Evolutionary conservation across 2,888 invertebrate genomes (phyloP), one percentile per base, ranked within the genome.

Genomic region (Drosophila paranaensis): DNA sequence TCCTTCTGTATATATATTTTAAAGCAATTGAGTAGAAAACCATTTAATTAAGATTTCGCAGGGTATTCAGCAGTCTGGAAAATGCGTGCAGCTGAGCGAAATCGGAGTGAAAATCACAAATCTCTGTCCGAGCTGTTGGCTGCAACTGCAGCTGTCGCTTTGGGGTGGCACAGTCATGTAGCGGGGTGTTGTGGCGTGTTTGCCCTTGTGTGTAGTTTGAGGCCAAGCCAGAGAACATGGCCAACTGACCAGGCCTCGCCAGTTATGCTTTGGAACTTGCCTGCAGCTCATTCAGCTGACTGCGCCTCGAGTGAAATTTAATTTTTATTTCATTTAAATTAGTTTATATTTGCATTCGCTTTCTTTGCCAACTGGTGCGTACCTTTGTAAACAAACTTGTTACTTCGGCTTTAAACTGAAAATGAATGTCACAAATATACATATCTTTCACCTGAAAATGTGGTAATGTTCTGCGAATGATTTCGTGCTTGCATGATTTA

Each of bases 251-350:
- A 37, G 30, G 60, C 48, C 20, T 13, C 20, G 51, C 53, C 39
- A 10, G n/a, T 63, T 40, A 55, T 67, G 65, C 70, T 65, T 63
- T 35, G 56, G 56, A 40, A 58, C 64, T 77, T 63, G 66, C 56
- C 54, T 66, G 58, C 72, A 60, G 55, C 57, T 68, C 53, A 50
- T 68, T 43, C 63, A 51, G 51, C 70, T 51, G 64, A 55, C 25
- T 88, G 82, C 55, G 33, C 71, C 48, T 60, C 60, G 73, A 84
- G 82, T 78, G 86, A 84, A 84, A 84, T 79, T 88, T 80, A 58
- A 74, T 87, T 84, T 83, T 56, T 43, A 62, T 82, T 85, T 72
- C 45, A 27, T 27, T 27, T 27, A 4, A 27, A 27, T 27, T 27
- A 3, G 5, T 27, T 27, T 27, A 27, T 27, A 5, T 27, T 27